Percentiles rank a stretch among this genome's conserved stretches.
These are phyloP conservation scores for Bemisia tabaci DNA, from an alignment of 1,140 invertebrate genomes.

Conservation along the genomic window DNA sequence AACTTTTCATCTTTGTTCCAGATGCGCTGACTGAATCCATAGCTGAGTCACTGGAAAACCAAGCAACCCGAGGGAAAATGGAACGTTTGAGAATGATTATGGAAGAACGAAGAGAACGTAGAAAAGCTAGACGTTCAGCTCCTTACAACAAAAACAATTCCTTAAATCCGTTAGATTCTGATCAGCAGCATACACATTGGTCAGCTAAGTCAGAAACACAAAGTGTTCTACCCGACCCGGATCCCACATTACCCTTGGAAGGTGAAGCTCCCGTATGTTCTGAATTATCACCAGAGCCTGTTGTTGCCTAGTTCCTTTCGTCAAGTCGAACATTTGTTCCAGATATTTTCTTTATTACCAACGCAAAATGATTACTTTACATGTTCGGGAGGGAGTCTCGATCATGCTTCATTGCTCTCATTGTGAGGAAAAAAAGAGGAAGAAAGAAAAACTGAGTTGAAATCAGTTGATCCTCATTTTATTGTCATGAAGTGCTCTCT, in stretches of 20 bases:
- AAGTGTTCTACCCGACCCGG: conserved; percentile 10
- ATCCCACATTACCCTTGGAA: conserved; percentile 14
- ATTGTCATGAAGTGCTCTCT: no score
- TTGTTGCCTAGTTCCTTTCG: not conserved
- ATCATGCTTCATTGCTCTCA: no score
- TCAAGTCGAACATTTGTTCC: no score
- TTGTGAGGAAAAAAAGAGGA: no score
- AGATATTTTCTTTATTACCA: no score
- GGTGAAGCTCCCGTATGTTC: not conserved
- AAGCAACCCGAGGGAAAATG: conserved; percentile 69
- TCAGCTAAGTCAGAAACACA: conserved; percentile 19
- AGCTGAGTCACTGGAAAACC: conserved; percentile 43
- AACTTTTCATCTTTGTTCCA: no score
- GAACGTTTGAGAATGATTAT: conserved; percentile 71
- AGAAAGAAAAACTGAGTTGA: no score
- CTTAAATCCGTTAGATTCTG: not conserved
- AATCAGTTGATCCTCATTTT: no score
- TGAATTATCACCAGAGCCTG: not conserved
- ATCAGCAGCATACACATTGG: conserved; percentile 16
- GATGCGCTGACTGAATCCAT: not conserved
- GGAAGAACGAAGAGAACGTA: conserved; percentile 68
- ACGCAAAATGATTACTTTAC: no score
- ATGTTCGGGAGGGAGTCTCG: no score
- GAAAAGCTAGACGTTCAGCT: conserved; percentile 57
- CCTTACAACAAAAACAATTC: conserved; percentile 20